Evolutionary conservation across 2,888 invertebrate species (phyloP).

Genomic region (Agrochola lota): DNA sequence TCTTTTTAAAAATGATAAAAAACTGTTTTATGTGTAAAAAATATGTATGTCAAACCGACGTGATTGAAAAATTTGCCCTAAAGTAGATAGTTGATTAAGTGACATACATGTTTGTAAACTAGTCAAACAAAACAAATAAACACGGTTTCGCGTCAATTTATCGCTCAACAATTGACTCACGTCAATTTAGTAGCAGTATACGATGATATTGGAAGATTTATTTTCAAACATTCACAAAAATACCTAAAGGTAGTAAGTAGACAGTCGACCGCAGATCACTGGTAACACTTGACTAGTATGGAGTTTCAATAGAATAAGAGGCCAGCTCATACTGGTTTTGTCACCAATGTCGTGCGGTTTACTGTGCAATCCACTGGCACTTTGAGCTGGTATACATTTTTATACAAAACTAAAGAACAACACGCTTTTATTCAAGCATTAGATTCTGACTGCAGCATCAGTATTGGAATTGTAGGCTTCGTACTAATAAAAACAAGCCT

Average conservation of each 20-base stretch:
- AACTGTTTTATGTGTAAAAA: too few species aligned
- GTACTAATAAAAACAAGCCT: not conserved
- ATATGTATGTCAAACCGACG: not conserved
- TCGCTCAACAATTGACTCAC: not conserved
- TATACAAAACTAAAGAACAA: too few species aligned
- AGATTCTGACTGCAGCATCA: not conserved
- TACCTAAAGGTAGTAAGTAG: not conserved
- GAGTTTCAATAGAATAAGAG: not conserved
- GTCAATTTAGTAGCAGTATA: not conserved
- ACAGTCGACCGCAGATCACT: not conserved
- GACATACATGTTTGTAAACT: too few species aligned
- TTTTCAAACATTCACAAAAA: not conserved
- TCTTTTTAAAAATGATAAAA: too few species aligned
- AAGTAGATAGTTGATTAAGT: not conserved
- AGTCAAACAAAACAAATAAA: not conserved
- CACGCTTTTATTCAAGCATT: not conserved
- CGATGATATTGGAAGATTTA: slow-evolving; percentile 22
- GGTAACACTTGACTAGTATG: not conserved
- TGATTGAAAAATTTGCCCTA: not conserved
- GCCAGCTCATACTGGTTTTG: not conserved
- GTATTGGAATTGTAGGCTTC: not conserved
- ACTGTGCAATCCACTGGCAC: not conserved
- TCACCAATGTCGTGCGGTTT: not conserved
- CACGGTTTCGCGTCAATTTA: too few species aligned
- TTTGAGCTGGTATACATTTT: not conserved